These are phyloP conservation scores for Streptopelia turtur DNA, from an alignment of 2,797 vertebrate genomes.

Conservation along the genomic window DNA sequence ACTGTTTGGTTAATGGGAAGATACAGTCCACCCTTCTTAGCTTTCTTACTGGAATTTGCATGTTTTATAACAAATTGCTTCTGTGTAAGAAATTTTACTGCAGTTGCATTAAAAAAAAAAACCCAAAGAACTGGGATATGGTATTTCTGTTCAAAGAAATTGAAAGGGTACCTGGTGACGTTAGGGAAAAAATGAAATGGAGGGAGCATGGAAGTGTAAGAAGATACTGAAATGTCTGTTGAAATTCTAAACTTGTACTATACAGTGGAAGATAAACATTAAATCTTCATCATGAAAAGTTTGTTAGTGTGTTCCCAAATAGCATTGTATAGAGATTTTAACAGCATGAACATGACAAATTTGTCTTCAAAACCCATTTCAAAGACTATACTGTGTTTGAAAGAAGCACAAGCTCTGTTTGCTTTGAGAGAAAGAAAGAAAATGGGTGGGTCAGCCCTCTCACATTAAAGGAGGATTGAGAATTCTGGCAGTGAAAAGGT, in stretches of 20 bases:
- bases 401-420: not conserved
- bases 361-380: not conserved
- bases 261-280: not conserved
- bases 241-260: not conserved
- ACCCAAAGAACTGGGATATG: not conserved
- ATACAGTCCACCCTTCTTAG: not conserved
- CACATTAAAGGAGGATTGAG: not conserved
- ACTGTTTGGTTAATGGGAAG: not conserved
- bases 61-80: not conserved
- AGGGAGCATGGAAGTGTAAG: not conserved
- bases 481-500: not conserved
- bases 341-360: not conserved
- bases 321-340: not conserved
- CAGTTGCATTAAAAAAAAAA: not conserved
- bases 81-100: not conserved
- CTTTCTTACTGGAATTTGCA: not conserved
- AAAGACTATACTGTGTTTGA: not conserved
- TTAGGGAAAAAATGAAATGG: not conserved
- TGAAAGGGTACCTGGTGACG: not conserved
- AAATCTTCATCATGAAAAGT: not conserved
- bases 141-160: not conserved
- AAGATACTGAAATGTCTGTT: not conserved
- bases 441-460: not conserved
- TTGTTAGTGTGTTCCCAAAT: not conserved
- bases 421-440: not conserved